phyloP scores from a whole-genome alignment of 2,888 invertebrate species.

The Pandemis corylana region DNA sequence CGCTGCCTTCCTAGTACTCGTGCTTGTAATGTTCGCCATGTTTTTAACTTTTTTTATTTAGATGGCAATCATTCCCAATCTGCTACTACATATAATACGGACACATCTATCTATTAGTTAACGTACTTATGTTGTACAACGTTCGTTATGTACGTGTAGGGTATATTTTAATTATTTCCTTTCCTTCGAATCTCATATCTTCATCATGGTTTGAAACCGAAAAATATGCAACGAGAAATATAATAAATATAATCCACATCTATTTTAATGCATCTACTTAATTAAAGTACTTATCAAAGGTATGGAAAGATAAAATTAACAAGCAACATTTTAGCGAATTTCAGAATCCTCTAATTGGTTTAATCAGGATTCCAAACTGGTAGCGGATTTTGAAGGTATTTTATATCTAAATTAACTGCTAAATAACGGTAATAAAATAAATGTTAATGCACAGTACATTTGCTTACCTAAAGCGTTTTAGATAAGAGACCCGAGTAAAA shows the following conservation, averaged over 20 bases:
- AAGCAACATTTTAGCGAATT: neutral
- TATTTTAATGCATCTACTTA: too few relatives aligned
- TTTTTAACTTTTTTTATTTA: conserved; percentile 6
- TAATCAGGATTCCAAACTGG: conserved; percentile 9
- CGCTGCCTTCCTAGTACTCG: conserved; percentile 48
- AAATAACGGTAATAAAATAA: conserved; percentile 24
- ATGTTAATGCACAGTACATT: conserved; percentile 32
- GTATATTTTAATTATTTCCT: too few relatives aligned
- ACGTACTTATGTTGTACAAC: too few relatives aligned
- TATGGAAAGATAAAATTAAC: neutral
- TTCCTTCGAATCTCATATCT: too few relatives aligned
- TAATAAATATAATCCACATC: too few relatives aligned
- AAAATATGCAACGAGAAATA: too few relatives aligned
- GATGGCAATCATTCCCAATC: neutral
- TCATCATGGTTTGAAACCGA: too few relatives aligned
- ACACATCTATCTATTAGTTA: too few relatives aligned
- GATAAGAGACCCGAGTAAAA: conserved; percentile 22
- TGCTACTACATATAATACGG: too few relatives aligned
- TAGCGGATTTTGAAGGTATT: conserved; percentile 3
- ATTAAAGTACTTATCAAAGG: too few relatives aligned
- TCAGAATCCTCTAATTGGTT: conserved; percentile 1
- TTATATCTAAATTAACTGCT: conserved; percentile 2
- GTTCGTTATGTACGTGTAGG: too few relatives aligned
- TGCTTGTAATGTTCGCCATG: conserved; percentile 32
- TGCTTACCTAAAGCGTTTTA: conserved; percentile 29